phyloP scores from a whole-genome alignment of 2,888 invertebrate genomes.

The Caradrina kadenii region DNA sequence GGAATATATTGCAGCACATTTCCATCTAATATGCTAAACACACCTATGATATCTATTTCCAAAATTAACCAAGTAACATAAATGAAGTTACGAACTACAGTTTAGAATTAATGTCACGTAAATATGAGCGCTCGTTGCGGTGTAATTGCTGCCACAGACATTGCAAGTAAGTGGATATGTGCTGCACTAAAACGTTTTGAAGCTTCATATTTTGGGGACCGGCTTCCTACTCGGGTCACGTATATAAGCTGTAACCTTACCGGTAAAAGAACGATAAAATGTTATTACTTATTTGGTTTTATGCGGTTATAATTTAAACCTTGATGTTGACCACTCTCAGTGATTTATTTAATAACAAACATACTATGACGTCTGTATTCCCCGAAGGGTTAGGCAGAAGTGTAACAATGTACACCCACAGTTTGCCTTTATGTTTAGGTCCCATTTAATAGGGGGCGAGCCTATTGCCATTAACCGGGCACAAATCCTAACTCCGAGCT shows the following conservation, averaged over 20 bases:
- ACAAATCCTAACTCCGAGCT: too few species aligned
- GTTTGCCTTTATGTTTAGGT: too few species aligned
- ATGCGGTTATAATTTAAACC: slow-evolving; percentile 43
- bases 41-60: neutral
- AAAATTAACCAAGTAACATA: slow-evolving; percentile 4
- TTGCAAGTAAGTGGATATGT: slow-evolving; percentile 50
- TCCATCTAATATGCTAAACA: neutral
- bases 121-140: slow-evolving; percentile 24
- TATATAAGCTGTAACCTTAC: slow-evolving; percentile 62
- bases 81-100: neutral
- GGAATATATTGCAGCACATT: neutral
- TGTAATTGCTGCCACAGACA: slow-evolving; percentile 41
- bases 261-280: slow-evolving; percentile 25
- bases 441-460: too few species aligned
- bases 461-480: too few species aligned
- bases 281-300: slow-evolving; percentile 52
- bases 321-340: too few species aligned
- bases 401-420: too few species aligned
- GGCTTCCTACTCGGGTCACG: slow-evolving; percentile 59
- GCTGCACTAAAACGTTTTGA: slow-evolving; percentile 53
- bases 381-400: too few species aligned
- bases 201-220: slow-evolving; percentile 31
- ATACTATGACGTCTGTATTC: too few species aligned
- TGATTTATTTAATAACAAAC: neutral
- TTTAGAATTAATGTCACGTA: slow-evolving; percentile 31